Evolutionary conservation across 2,797 vertebrate genomes (phyloP).

Genomic region (Microtus obscurus): DNA sequence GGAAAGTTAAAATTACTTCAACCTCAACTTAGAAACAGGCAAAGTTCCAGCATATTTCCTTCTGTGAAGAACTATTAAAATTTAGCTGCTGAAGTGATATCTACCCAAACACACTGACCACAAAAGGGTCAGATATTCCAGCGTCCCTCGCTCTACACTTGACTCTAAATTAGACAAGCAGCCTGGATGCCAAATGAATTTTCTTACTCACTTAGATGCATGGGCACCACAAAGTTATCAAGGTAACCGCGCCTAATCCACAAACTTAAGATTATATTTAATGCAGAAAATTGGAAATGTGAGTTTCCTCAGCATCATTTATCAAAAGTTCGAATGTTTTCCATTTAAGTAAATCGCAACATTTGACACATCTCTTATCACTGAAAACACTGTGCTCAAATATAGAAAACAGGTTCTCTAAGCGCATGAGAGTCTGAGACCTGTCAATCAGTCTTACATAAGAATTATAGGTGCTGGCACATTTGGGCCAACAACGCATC

Average conservation of each 20-base stretch:
- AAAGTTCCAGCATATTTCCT: not conserved
- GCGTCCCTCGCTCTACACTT: not conserved
- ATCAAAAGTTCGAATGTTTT: constrained; percentile 84
- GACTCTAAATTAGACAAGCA: constrained; percentile 41
- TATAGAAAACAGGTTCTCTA: constrained; percentile 85
- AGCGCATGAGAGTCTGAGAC: constrained; percentile 78
- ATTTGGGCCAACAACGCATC: constrained; percentile 42
- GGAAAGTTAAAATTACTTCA: not conserved
- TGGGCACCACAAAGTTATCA: constrained; percentile 72
- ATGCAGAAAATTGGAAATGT: constrained; percentile 83
- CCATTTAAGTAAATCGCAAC: constrained; percentile 86
- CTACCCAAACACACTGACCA: constrained; percentile 25
- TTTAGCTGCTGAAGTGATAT: not conserved
- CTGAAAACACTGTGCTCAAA: constrained; percentile 85
- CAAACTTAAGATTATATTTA: constrained; percentile 69
- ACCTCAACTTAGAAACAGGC: not conserved
- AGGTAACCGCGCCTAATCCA: constrained; percentile 82
- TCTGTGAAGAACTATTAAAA: constrained; percentile 21
- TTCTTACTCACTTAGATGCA: constrained; percentile 20
- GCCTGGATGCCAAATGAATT: not conserved
- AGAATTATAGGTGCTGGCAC: constrained; percentile 73
- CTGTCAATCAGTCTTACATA: constrained; percentile 83
- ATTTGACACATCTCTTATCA: constrained; percentile 87
- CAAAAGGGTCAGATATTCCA: not conserved
- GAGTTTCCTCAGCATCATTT: constrained; percentile 84